Percentiles rank a stretch among this genome's conserved stretches.
phyloP scores from a whole-genome alignment of 2,113 vertebrate species.

The Haplochromis vanheusdeni region DNA sequence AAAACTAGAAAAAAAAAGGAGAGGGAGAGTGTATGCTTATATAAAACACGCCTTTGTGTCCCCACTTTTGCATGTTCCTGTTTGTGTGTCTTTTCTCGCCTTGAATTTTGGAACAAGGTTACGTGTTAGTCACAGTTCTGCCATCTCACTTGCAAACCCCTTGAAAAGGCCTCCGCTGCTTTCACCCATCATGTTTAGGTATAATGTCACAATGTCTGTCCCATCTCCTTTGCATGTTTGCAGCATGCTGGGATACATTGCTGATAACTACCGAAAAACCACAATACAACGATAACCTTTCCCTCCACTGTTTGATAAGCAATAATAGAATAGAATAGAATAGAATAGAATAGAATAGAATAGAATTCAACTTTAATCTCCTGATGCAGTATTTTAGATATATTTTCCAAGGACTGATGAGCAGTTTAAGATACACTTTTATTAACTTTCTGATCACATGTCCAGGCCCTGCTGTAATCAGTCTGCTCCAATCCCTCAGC shows the following conservation, averaged over 20 bases:
- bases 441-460: conserved; percentile 6
- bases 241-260: background rate
- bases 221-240: background rate
- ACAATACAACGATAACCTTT: background rate
- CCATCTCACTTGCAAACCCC: background rate
- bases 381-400: background rate
- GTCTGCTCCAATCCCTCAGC: conserved; percentile 15
- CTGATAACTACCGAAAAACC: background rate
- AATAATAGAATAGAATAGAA: too few relatives aligned
- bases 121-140: background rate
- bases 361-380: too few relatives aligned
- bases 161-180: background rate
- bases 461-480: background rate
- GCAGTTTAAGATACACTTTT: background rate
- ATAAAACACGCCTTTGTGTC: background rate
- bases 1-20: background rate
- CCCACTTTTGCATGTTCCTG: background rate
- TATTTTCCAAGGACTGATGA: background rate
- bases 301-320: background rate
- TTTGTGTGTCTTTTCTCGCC: background rate
- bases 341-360: too few relatives aligned
- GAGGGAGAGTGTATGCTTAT: background rate
- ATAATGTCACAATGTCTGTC: background rate
- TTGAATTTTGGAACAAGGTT: conserved; percentile 39
- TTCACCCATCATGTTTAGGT: background rate